A percentile compares a stretch with the other conserved stretches of the same genome.
These are phyloP conservation scores for Athrips mouffetella DNA, from an alignment of 2,888 invertebrate species.

Conservation along the genomic window DNA sequence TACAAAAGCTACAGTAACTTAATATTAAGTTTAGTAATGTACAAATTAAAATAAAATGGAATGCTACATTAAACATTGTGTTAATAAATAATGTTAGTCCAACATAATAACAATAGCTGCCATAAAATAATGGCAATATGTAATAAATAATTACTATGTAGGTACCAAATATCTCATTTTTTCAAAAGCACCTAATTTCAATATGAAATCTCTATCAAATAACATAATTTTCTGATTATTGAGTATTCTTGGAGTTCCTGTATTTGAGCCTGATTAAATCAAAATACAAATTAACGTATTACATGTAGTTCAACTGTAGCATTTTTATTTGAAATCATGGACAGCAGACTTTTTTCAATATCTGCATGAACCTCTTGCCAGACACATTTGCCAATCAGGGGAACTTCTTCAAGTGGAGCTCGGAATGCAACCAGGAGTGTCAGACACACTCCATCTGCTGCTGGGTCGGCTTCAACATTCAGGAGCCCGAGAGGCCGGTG, in stretches of 20 bases:
- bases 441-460: slow-evolving; percentile 87
- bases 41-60: too few relatives aligned
- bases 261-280: background rate
- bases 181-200: background rate
- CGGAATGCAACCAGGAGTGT: slow-evolving; percentile 90
- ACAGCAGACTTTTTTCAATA: slow-evolving; percentile 82
- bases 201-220: background rate
- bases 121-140: background rate
- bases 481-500: slow-evolving; percentile 90
- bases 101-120: background rate
- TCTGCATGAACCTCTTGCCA: slow-evolving; percentile 90
- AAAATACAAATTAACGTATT: slow-evolving; percentile 77
- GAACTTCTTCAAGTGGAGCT: slow-evolving; percentile 90
- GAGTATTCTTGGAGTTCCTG: slow-evolving; percentile 28
- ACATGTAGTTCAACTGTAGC: slow-evolving; percentile 90
- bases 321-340: slow-evolving; percentile 84
- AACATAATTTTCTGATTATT: slow-evolving; percentile 9
- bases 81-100: background rate
- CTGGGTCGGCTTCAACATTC: slow-evolving; percentile 83
- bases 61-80: too few relatives aligned
- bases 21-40: too few relatives aligned
- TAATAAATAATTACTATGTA: background rate
- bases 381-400: slow-evolving; percentile 91
- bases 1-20: too few relatives aligned
- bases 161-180: background rate